phyloP scores from a whole-genome alignment of 2,888 invertebrate genomes.

The Hanleya hanleyi region DNA sequence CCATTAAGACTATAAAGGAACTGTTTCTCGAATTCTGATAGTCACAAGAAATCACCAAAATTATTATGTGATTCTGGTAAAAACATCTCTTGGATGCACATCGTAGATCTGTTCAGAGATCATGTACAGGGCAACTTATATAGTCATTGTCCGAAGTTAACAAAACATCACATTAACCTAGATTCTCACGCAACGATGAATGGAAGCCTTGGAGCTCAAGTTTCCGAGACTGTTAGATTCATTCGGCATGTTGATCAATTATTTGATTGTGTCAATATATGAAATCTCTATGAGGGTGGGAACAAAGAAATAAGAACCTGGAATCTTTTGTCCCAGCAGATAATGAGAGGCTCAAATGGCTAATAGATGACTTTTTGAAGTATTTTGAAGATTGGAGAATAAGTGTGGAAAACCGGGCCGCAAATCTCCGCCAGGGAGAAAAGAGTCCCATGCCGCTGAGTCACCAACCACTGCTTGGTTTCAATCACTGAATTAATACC shows the following conservation, averaged over 20 bases:
- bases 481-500: conserved; percentile 32
- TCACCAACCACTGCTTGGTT: conserved; percentile 31
- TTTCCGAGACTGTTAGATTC: conserved; percentile 30
- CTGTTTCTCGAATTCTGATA: too few relatives aligned
- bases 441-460: conserved; percentile 20
- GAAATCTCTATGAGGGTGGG: conserved; percentile 19
- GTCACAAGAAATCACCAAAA: too few relatives aligned
- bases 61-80: too few relatives aligned
- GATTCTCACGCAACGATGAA: conserved; percentile 25
- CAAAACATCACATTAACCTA: conserved; percentile 17
- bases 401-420: conserved; percentile 9
- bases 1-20: too few relatives aligned
- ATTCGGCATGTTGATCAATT: conserved; percentile 31
- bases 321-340: conserved; percentile 2
- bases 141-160: conserved; percentile 26
- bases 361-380: conserved; percentile 20
- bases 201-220: conserved; percentile 28
- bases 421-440: conserved; percentile 3
- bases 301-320: conserved; percentile 23
- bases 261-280: conserved; percentile 34
- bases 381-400: conserved; percentile 31
- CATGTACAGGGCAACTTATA: conserved; percentile 6
- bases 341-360: conserved; percentile 25
- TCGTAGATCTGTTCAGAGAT: neutral
- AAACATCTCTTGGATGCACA: conserved; percentile 11